Percentiles rank a stretch among this genome's conserved stretches.
Conservation (phyloP, 2,888 invertebrate species). For the Trileptium ribeirensis region DNA sequence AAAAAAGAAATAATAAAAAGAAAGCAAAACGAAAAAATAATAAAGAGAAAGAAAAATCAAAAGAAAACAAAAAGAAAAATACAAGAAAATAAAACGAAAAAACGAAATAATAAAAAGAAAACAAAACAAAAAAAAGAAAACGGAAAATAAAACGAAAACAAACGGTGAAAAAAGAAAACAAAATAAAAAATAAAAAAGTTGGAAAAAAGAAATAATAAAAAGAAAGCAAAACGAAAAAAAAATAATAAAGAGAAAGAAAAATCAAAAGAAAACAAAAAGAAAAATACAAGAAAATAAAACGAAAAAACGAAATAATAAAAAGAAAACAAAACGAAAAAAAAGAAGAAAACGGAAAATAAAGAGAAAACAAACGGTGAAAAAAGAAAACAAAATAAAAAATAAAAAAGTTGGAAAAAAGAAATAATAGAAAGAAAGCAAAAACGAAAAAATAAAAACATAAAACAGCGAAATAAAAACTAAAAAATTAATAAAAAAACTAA, state of each 20-base stretch:
- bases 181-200: neutral
- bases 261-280: no score
- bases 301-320: no score
- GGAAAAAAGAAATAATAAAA: constrained; percentile 6
- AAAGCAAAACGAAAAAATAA: neutral
- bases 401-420: neutral
- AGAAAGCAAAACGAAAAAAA: neutral
- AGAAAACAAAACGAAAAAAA: no score
- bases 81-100: no score
- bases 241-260: no score
- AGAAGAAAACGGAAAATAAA: no score
- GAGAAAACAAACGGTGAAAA: no score
- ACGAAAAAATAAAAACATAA: neutral
- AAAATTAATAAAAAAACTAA: neutral
- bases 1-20: neutral
- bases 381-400: constrained; percentile 16
- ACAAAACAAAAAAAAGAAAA: no score
- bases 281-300: no score
- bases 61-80: no score
- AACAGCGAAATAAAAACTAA: constrained; percentile 9
- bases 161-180: neutral
- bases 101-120: no score
- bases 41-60: no score
- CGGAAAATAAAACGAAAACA: neutral
- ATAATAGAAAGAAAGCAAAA: constrained; percentile 3